Percentiles rank a stretch among this genome's conserved stretches.
Evolutionary conservation across 2,888 invertebrate genomes (phyloP).

Genomic region (Hyposoter dolosus): DNA sequence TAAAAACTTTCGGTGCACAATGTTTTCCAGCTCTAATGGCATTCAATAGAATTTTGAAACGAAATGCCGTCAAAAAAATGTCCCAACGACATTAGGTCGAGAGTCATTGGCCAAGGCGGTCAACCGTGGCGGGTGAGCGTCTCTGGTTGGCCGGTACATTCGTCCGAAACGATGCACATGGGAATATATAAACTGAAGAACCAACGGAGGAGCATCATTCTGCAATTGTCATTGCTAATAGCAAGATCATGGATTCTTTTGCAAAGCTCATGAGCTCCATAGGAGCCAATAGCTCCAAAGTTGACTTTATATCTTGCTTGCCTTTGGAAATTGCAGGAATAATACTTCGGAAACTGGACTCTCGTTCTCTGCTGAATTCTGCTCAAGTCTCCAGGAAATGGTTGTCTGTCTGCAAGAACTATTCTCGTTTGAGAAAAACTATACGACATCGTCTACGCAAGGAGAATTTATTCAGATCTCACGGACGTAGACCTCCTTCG

Average conservation of each 20-base stretch:
- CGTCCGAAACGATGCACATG: slow-evolving; percentile 8
- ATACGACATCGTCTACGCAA: slow-evolving; percentile 36
- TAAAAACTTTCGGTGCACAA: too few species aligned
- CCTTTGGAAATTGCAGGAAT: background rate
- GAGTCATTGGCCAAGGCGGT: slow-evolving; percentile 10
- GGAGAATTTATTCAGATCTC: background rate
- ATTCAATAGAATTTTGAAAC: background rate
- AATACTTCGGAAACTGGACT: background rate
- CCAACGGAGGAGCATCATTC: slow-evolving; percentile 46
- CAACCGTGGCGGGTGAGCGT: slow-evolving; percentile 5
- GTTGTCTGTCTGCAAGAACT: slow-evolving; percentile 26
- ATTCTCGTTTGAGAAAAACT: slow-evolving; percentile 41
- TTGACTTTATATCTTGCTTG: slow-evolving; percentile 31
- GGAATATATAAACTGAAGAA: slow-evolving; percentile 9
- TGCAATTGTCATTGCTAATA: slow-evolving; percentile 2
- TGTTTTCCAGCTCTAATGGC: too few species aligned
- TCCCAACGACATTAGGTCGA: background rate
- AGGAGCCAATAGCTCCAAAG: slow-evolving; percentile 7
- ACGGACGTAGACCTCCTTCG: background rate
- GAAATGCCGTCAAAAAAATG: background rate
- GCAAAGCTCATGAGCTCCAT: slow-evolving; percentile 42
- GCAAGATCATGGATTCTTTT: slow-evolving; percentile 39
- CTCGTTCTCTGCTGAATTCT: slow-evolving; percentile 31
- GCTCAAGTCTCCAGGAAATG: slow-evolving; percentile 36
- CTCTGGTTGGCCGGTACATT: slow-evolving; percentile 24